Base-by-base conservation (phyloP, 2,888 invertebrate species). In the Cordilura impudica region DNA sequence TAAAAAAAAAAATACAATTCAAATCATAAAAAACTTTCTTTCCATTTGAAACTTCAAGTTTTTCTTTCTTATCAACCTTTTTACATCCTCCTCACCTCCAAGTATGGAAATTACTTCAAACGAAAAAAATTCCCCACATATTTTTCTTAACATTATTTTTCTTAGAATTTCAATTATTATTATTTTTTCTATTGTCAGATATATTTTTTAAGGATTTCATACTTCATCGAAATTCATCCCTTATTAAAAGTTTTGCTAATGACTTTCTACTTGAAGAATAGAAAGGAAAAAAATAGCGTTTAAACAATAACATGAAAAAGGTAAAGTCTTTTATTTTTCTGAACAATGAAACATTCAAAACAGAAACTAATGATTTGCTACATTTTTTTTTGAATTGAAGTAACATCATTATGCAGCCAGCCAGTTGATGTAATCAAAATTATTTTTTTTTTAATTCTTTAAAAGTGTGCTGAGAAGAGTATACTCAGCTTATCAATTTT, bases 211-310 rank as follows among this genome's bases (percentile, higher is more conserved):
- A 39, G 8, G 35, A 21, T 35, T 58, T 58, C 7, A 16, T 56
- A 12, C n/a, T 69, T 56, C 45, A 31, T 23, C 66, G 49, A 54
- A 49, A 39, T 63, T 23, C 76, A 79, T 71, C 75, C 79, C 67
- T 72, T 67, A 70, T 65, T 66, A 39, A 66, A 63, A 61, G 60
- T 53, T 78, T 65, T 74, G 65, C 69, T 78, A 70, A 78, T 78
- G 78, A 78, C 43, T 75, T 53, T 19, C 47, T 10, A 26, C 26
- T 19, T 35, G 26, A 31, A 16, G 8, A 4, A 12, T 3, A 49
- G 2, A 19, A n/a, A 23, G 4, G 19, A 23, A 18, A 31, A 47
- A 53, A 29, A 61, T 45, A 4, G 54, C 47, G 23, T 49, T 58
- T 35, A 21, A 61, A 56, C 65, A 60, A 58, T 18, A 66, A 77